Conservation (phyloP, 2,797 vertebrate species). For the Acrossocheilus fasciatus region DNA sequence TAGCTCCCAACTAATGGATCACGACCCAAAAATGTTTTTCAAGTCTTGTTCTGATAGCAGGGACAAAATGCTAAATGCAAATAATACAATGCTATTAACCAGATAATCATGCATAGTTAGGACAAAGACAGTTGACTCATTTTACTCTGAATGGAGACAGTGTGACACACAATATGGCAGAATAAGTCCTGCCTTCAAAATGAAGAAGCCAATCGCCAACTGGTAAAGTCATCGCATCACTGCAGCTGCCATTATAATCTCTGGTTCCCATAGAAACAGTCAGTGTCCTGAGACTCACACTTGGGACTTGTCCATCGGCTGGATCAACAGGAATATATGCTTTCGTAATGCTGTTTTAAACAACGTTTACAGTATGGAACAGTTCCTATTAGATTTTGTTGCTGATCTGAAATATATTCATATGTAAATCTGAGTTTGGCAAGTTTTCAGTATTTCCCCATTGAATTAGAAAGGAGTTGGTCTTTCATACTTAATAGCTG, state of each 20-base stretch:
- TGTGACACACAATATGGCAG: neutral
- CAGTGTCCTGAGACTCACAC: neutral
- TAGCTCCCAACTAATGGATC: neutral
- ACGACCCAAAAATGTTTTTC: neutral
- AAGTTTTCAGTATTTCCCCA: neutral
- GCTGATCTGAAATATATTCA: neutral
- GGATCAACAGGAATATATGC: neutral
- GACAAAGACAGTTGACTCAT: neutral
- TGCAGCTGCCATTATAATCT: neutral
- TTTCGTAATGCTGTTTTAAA: neutral
- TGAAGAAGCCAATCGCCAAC: neutral
- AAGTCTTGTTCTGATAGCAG: neutral
- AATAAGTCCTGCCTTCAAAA: neutral
- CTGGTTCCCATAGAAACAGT: neutral
- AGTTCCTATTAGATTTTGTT: neutral
- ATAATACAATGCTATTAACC: neutral
- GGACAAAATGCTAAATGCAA: neutral
- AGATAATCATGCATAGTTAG: neutral
- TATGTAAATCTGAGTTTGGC: neutral
- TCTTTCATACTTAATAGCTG: neutral
- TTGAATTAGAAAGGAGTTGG: neutral
- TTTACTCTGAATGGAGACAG: neutral
- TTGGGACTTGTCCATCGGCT: neutral
- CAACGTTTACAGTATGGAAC: neutral
- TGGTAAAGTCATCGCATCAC: neutral